Conservation (phyloP, 2,113 vertebrate species). For the Grammomys dolichurus region DNA sequence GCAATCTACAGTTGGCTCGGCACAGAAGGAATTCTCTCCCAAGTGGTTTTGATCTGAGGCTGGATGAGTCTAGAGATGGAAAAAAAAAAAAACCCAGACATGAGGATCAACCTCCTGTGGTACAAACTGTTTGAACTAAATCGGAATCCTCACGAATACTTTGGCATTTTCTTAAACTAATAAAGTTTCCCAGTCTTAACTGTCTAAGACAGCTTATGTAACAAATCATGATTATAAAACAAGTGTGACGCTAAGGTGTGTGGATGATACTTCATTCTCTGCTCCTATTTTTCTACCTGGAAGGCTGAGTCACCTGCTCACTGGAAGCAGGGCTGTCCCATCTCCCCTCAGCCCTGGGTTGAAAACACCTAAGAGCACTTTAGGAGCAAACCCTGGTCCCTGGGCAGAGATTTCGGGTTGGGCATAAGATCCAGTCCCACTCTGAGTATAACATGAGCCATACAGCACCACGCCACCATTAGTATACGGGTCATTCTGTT, state of each 20-base stretch:
- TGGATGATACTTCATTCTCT: neutral
- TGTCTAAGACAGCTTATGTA: neutral
- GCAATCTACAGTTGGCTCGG: neutral
- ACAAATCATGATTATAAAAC: neutral
- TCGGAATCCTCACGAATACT: neutral
- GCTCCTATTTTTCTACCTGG: neutral
- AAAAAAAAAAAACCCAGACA: neutral
- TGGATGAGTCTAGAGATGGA: neutral
- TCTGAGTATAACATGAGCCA: fast-evolving
- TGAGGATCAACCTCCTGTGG: too few species aligned
- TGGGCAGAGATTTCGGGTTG: neutral
- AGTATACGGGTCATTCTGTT: neutral
- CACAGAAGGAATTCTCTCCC: neutral
- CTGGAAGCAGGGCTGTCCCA: neutral
- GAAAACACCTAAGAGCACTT: neutral
- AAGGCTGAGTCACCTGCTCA: neutral
- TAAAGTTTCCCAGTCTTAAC: neutral
- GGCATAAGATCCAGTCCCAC: neutral
- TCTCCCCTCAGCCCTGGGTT: neutral
- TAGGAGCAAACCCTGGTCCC: neutral
- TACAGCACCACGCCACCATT: neutral
- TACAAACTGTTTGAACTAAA: neutral
- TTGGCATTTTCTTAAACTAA: neutral
- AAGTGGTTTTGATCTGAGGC: neutral
- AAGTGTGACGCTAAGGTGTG: neutral